phyloP scores from a whole-genome alignment of 2,113 vertebrate species.

The Myrmecophaga tridactyla region DNA sequence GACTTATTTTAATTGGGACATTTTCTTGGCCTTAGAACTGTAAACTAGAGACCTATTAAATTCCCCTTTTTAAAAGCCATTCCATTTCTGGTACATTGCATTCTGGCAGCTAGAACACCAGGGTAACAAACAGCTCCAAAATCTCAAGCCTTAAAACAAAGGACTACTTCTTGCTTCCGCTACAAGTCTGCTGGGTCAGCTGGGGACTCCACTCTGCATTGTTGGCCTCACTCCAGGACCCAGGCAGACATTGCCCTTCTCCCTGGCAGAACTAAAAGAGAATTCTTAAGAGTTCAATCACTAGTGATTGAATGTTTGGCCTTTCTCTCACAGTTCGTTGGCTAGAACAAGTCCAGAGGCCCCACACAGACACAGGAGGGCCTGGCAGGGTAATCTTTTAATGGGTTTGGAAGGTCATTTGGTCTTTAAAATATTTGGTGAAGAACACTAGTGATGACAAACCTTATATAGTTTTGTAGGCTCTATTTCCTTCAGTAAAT shows the following conservation, averaged over 20 bases:
- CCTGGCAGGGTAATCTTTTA: neutral
- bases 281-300: neutral
- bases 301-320: neutral
- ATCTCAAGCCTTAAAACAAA: neutral
- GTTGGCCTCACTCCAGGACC: neutral
- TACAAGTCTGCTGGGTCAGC: neutral
- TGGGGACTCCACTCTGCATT: too few species aligned
- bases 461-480: neutral
- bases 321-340: neutral
- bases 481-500: neutral
- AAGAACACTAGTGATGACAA: neutral
- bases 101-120: too few species aligned
- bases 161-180: accelerated
- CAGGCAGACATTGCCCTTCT: neutral
- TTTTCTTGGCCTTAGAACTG: too few species aligned
- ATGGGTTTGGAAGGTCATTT: neutral
- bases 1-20: too few species aligned
- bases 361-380: too few species aligned
- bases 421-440: neutral
- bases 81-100: too few species aligned
- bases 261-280: neutral
- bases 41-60: too few species aligned
- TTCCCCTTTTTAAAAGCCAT: too few species aligned
- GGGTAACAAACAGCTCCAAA: neutral
- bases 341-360: neutral